Base-by-base conservation (phyloP, 2,888 invertebrate genomes). In the Nycteola revayana region DNA sequence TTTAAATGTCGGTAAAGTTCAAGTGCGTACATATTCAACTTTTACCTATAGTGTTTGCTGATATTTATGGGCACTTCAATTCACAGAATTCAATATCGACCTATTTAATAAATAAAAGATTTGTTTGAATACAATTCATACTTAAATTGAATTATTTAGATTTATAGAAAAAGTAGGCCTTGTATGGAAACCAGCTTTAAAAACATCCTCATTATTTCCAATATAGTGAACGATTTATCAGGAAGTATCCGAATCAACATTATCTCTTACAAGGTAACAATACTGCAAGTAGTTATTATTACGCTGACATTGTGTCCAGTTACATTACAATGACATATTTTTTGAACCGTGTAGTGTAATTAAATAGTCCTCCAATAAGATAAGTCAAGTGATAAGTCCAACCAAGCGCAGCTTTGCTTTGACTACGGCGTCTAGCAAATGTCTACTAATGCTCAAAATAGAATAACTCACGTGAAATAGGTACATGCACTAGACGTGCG, bases 381-480 rank as follows among this genome's bases (percentile, higher is more conserved):
- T 25, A n/a, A 25, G 7, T 11, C 18, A 21, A 9, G 9, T 28
- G 32, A 36, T 38, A 23, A 36, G 32, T 35, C 20, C 22, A 14
- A 7, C 10, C 10, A 32, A 31, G 36, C 18, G 10, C 10, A 33
- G 18, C 25, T 25, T 30, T 23, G 10, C 44, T 38, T 40, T 28
- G 40, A 27, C 39, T 25, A 28, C 11, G 10, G 10, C 21, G 62
- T 60, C 61, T 65, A 60, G 53, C 42, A 44, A 48, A 53, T 44
- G 64, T 63, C 61, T 66, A 60, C 46, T 56, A 50, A 58, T 53
- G 59, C 53, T 52, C 55, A 56, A 38, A 66, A 66, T 70, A 70
- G 54, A 60, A 37, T 34, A 41, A 30, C 40, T 48, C 46, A 47
- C 34, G 43, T 37, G 42, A 42, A 40, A 36, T 37, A 25, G 28